Percentiles rank a stretch among this genome's conserved stretches.
phyloP scores from a whole-genome alignment of 2,888 invertebrate species.

The Acronicta leporina region DNA sequence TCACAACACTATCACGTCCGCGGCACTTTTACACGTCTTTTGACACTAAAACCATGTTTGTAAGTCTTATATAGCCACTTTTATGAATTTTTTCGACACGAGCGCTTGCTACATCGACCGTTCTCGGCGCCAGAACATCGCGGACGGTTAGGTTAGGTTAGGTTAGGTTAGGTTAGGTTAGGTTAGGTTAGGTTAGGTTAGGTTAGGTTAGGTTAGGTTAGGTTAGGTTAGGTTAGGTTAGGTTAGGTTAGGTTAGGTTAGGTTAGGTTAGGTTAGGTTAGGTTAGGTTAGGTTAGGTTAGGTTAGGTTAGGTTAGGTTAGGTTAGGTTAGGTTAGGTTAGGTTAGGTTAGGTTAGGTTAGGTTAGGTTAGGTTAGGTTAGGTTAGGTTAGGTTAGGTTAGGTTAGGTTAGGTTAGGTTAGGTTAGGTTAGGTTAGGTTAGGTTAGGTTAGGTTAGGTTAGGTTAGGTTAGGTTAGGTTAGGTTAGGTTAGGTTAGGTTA shows the following conservation, averaged over 20 bases:
- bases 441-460: conserved; percentile 10
- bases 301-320: conserved; percentile 33
- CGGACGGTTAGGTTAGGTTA: conserved; percentile 22
- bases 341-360: conserved; percentile 24
- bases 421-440: conserved; percentile 21
- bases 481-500: conserved; percentile 1
- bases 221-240: no score
- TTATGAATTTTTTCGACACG: no score
- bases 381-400: conserved; percentile 26
- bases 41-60: no score
- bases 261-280: conserved; percentile 1
- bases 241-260: background rate
- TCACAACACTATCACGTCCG: no score
- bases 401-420: conserved; percentile 27
- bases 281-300: conserved; percentile 27
- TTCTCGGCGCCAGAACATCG: no score
- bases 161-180: conserved; percentile 18
- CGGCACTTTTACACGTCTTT: no score
- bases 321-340: conserved; percentile 25
- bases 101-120: no score
- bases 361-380: conserved; percentile 22
- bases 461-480: background rate
- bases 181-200: background rate
- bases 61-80: no score
- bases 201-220: conserved; percentile 1